Evolutionary conservation across 1,140 invertebrate species (phyloP), one percentile per base, ranked within the genome.

Genomic region (Babylonia areolata): DNA sequence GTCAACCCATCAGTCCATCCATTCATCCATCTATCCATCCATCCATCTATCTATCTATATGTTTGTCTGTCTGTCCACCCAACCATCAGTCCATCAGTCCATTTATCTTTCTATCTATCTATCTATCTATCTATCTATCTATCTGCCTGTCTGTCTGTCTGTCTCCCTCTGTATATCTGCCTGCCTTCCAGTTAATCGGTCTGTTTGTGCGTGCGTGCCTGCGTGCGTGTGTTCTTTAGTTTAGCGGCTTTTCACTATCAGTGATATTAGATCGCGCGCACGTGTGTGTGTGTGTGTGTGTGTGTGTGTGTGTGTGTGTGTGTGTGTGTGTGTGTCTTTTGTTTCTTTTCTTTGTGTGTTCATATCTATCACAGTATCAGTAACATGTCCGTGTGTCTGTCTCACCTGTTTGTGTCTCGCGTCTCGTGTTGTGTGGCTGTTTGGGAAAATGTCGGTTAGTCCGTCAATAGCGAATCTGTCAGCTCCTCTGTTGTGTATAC

Each of bases 261-360:
- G n/a, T n/a, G n/a, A n/a, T n/a, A n/a, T n/a, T n/a, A n/a, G n/a
- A n/a, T n/a, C n/a, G 80, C 51, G 80, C 12, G n/a, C 33, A 51
- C 17, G 80, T 58, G 51, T 81, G 80, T 81, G 46, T 39, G 58
- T 81, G 80, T 58, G 51, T 81, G 58, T 58, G 40, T 79, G 77
- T 79, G 77, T 46, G 73, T 77, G 73, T 37, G 73, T 77, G n/a
- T 35, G 73, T 37, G 73, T 23, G 33, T 9, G 73, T 23, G 73
- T 35, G 73, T 23, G 73, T 35, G 3, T 6, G 73, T 5, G 77
- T 79, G 77, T 42, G 77, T 79, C 35, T 79, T 51, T 51, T 51
- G 17, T 3, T 51, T 51, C 9, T 9, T 51, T 51, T 51, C 46
- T 79, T 35, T 79, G 77, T 79, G 37, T 79, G 37, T 79, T 35